Conservation (phyloP, 2,888 invertebrate genomes). For the Erebia ligea region DNA sequence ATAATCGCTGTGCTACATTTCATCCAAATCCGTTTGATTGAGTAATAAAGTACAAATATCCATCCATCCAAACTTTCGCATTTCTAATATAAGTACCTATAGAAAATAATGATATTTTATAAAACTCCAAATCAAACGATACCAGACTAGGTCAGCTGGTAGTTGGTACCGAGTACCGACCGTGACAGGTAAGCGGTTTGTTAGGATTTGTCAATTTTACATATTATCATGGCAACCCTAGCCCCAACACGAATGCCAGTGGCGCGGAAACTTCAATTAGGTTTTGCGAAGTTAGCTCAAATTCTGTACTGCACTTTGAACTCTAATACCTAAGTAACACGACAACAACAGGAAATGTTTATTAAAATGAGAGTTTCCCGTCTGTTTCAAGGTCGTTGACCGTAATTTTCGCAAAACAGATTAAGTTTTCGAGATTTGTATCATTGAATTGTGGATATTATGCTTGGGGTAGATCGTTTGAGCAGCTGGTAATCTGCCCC, state of each 20-base stretch:
- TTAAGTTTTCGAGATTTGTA: conserved; percentile 15
- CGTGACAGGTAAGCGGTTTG: background rate
- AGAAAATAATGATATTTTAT: too few species aligned
- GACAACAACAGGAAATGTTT: conserved; percentile 45
- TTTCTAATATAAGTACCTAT: too few species aligned
- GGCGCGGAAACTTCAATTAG: conserved; percentile 59
- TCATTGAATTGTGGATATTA: conserved; percentile 14
- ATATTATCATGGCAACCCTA: conserved; percentile 33
- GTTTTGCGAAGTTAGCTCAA: conserved; percentile 24
- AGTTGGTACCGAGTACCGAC: too few species aligned
- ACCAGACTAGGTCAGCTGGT: too few species aligned
- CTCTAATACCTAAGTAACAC: conserved; percentile 14
- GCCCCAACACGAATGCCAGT: conserved; percentile 45
- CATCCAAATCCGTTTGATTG: too few species aligned
- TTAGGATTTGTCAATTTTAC: background rate
- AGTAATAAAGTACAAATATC: too few species aligned
- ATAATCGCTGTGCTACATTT: too few species aligned
- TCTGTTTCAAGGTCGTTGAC: conserved; percentile 46
- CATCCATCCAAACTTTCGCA: too few species aligned
- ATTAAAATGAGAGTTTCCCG: conserved; percentile 50
- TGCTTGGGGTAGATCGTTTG: background rate
- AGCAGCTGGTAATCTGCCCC: background rate
- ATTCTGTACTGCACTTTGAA: conserved; percentile 22
- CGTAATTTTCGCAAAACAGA: conserved; percentile 40
- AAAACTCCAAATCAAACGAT: too few species aligned